Evolutionary conservation across 2,797 vertebrate genomes (phyloP), one percentile per base, ranked within the genome.

Genomic region (Eutrigla gurnardus): DNA sequence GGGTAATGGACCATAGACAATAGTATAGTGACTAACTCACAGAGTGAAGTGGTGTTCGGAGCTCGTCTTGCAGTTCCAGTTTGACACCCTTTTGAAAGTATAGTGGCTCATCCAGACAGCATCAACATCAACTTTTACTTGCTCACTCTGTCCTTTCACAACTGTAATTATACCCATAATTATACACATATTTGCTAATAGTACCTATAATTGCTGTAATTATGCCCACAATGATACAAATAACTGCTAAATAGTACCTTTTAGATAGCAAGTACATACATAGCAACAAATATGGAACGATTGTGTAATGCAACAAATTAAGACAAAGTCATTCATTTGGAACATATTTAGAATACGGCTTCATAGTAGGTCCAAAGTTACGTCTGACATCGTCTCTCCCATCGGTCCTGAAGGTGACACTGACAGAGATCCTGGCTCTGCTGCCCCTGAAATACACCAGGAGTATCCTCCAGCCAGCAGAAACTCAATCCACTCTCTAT

Each of bases 401-500:
- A 73, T 33, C 67, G 43, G 57, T 46, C 25, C 25, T 69, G 69
- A 80, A 83, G 78, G 78, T 74, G 73, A 77, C 80, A 69, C 75
- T 80, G 76, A 82, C 52, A 49, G 80, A 76, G 75, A 78, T 69
- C 58, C 43, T 40, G 45, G 32, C 67, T 75, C 39, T 71, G 59
- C 76, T 78, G 68, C 58, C 82, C 68, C 65, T 81, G n/a, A 82
- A 86, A 85, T 82, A 83, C 77, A 68, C 4, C 0, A 62, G 53
- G 78, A 84, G 85, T 86, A 75, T 80, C 63, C 83, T 84, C 70
- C 82, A 84, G 75, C 54, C 0, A 0, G 40, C 65, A 83, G 82
- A 82, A 84, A 85, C 85, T 45, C 64, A 77, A 88, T 80, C 81
- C 59, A 61, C 60, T 70, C 63, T 10, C 45, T 17, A 43, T 77